phyloP scores from a whole-genome alignment of 2,888 invertebrate species.

The Chirona hameri region DNA sequence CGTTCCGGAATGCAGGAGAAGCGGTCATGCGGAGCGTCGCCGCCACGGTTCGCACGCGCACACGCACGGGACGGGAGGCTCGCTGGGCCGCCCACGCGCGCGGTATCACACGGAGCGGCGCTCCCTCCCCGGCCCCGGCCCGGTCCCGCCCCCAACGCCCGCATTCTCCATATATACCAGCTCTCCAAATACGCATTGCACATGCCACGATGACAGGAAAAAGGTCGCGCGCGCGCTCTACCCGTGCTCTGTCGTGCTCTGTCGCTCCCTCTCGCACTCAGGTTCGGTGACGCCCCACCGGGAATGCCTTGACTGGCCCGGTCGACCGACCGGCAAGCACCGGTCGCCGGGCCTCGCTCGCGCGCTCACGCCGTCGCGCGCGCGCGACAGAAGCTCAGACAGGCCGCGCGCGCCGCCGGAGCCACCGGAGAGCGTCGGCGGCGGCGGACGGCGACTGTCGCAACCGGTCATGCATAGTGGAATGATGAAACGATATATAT shows the following conservation, averaged over 20 bases:
- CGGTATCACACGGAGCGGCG: background rate
- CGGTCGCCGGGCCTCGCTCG: background rate
- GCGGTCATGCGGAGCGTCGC: background rate
- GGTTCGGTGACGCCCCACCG: background rate
- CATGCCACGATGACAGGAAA: background rate
- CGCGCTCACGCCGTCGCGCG: background rate
- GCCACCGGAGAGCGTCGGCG: background rate
- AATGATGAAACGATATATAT: background rate
- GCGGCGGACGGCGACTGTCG: background rate
- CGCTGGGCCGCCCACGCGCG: background rate
- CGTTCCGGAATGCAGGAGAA: background rate
- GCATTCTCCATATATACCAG: background rate
- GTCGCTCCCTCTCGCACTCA: background rate
- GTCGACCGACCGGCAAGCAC: background rate
- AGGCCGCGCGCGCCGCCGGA: background rate
- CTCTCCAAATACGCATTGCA: background rate
- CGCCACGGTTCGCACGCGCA: no score
- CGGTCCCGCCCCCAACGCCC: background rate
- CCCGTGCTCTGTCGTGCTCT: background rate
- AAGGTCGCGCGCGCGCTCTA: background rate
- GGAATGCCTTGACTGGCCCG: background rate
- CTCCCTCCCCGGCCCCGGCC: background rate
- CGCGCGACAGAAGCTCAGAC: background rate
- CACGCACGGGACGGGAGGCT: background rate
- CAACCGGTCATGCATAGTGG: background rate